Base-by-base conservation (phyloP, 2,888 invertebrate species). In the Pyrocoelia pectoralis region DNA sequence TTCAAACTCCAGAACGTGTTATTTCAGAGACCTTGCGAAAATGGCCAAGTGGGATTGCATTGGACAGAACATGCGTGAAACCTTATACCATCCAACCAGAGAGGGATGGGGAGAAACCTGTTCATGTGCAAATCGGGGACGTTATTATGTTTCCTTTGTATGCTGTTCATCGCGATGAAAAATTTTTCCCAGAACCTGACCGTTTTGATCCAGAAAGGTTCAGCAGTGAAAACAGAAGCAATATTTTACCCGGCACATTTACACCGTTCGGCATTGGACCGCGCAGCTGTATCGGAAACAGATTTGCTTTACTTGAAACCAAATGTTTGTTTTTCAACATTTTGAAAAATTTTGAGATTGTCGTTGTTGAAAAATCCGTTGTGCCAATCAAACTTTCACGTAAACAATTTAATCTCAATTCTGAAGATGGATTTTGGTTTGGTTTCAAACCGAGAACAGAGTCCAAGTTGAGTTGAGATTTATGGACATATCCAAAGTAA, bases 171-270 rank as follows among this genome's bases (percentile, higher is more conserved):
- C 68, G 67, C 1, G 81, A 83, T 64, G 72, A 77, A 0, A 61
- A 78, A 1, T 72, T 77, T 56, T 82, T 75, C 60, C 67, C 77
- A 0, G 73, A 83, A 13, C 82, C 83, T 0, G 70, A 76, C 0
- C 75, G 73, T 28, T 84, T 83, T 57, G 70, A 80, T 58, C 83
- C 83, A 0, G 80, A 82, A 1, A 72, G 83, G 8, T 82, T 82
- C 60, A 40, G 40, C n/a, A 9, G 8, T 9, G 40, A 40, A n/a
- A 40, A 40, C 40, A 40, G 8, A 9, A 6, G 73, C 2, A 71
- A 78, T n/a, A 68, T 73, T 51, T 9, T 13, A 1, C 74, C 76
- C 0, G 70, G 69, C 19, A 68, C 73, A 0, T 82, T 76, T 56
- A n/a, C 80, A 1, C 78, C 82, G 0, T 82, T 83, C 61, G 81